Base-by-base conservation (phyloP, 2,797 vertebrate species). In the Alca torda region DNA sequence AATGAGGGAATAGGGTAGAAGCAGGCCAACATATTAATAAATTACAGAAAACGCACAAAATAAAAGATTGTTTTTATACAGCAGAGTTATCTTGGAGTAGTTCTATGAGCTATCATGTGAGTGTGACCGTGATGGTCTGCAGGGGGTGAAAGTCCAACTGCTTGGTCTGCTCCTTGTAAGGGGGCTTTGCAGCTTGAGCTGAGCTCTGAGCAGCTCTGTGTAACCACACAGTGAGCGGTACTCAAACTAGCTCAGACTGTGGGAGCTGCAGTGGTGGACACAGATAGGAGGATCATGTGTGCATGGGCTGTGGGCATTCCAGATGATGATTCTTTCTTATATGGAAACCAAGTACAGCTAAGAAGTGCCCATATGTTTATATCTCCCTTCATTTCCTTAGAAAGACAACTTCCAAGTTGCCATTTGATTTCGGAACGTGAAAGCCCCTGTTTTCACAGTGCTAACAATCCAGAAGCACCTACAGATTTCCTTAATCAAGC, bases 61-160 rank as follows among this genome's bases (percentile, higher is more conserved):
- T 15, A 84, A 69, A 72, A 75, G 11, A 39, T 86, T 90, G 24
- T 4, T 56, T 57, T 86, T 13, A 51, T 28, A 73, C 6, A 69
- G 24, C 33, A 81, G 14, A 88, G 25, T 78, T 64, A 56, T 65
- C 45, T 48, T 28, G 11, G 37, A 82, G 46, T 9, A 77, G 21
- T 1, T 70, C 18, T 33, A 14, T 15, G 53, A 56, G 16, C 23
- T 57, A 39, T 11, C 1, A 1, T 50, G 39, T 0, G 0, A 82
- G 56, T 19, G 20, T 31, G 70, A 81, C 69, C 35, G 31, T 45
- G 64, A 88, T 77, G 14, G 35, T 70, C 26, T 80, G 56, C 45
- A 91, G 19, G 3, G 24, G 14, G 1, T 45, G 12, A 84, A 30
- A 54, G 51, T 26, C 45, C 67, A 84, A 3, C 11, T 77, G 15